A percentile compares a stretch with the other conserved stretches of the same genome.
Evolutionary conservation across 2,888 invertebrate species (phyloP).

Genomic region (Tipula lateralis): DNA sequence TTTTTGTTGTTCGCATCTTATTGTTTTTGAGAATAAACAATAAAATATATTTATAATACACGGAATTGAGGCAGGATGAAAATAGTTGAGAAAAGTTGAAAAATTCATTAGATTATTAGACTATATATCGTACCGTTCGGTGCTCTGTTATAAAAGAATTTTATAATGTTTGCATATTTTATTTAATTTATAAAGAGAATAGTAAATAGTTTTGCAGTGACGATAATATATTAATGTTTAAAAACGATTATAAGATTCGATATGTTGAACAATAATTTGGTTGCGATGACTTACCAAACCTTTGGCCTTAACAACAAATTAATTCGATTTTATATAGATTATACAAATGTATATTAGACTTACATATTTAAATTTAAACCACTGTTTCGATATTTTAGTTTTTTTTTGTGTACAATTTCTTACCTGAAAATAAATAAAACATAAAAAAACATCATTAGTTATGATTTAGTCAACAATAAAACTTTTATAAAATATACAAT

Average conservation of each 20-base stretch:
- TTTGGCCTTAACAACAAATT: too few relatives aligned
- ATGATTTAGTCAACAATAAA: background rate
- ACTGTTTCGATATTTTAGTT: background rate
- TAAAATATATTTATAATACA: background rate
- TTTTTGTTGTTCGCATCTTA: background rate
- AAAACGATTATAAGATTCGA: background rate
- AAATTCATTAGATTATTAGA: constrained; percentile 1
- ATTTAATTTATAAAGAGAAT: background rate
- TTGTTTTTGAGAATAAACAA: constrained; percentile 13
- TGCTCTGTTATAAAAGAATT: background rate
- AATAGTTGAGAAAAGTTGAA: constrained; percentile 5
- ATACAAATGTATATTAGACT: too few relatives aligned
- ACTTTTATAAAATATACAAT: background rate
- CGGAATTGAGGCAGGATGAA: background rate
- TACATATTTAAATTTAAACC: background rate
- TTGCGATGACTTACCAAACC: too few relatives aligned
- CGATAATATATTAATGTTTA: background rate
- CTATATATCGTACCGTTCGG: background rate
- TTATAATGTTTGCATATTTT: background rate
- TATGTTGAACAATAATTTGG: too few relatives aligned
- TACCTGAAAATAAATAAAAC: constrained; percentile 14
- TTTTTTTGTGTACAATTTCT: background rate
- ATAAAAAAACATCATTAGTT: background rate
- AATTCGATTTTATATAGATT: too few relatives aligned
- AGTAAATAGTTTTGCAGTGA: background rate